Percentiles rank a stretch among this genome's conserved stretches.
phyloP scores from a whole-genome alignment of 1,140 invertebrate species.

The Drosophila ohnishii region DNA sequence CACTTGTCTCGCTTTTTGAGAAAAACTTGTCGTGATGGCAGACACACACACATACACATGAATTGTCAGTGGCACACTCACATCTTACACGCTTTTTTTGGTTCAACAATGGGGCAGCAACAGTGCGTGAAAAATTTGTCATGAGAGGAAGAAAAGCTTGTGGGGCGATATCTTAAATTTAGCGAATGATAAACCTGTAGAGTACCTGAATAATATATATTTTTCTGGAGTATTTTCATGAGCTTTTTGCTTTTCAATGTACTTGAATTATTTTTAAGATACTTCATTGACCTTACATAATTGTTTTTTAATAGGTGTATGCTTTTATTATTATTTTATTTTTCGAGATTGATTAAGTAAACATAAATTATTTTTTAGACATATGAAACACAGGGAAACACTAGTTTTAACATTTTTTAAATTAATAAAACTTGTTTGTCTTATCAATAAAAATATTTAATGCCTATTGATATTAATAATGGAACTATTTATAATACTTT shows the following conservation, averaged over 20 bases:
- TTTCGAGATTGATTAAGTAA: too few species aligned
- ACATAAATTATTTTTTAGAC: too few species aligned
- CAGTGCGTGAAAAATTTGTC: slow-evolving; percentile 43
- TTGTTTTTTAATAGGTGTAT: neutral
- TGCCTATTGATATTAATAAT: too few species aligned
- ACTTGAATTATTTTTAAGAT: neutral
- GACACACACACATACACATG: slow-evolving; percentile 19
- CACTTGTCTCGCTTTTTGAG: slow-evolving; percentile 78
- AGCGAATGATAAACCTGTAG: slow-evolving; percentile 13
- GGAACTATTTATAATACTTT: too few species aligned
- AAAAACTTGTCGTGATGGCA: slow-evolving; percentile 72
- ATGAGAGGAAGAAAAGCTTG: neutral
- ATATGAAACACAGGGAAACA: too few species aligned
- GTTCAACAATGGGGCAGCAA: slow-evolving; percentile 30
- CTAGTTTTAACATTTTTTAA: too few species aligned
- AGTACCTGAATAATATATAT: slow-evolving; percentile 6
- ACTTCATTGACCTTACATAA: neutral
- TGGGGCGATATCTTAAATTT: slow-evolving; percentile 11
- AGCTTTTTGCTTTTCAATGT: neutral
- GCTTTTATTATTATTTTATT: too few species aligned
- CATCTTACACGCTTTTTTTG: slow-evolving; percentile 32
- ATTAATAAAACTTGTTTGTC: too few species aligned
- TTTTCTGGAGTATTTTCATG: neutral
- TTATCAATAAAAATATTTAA: too few species aligned
- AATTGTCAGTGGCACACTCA: slow-evolving; percentile 59